Conservation (phyloP, 2,113 vertebrate species). For the Mesembrinibis cayennensis region DNA sequence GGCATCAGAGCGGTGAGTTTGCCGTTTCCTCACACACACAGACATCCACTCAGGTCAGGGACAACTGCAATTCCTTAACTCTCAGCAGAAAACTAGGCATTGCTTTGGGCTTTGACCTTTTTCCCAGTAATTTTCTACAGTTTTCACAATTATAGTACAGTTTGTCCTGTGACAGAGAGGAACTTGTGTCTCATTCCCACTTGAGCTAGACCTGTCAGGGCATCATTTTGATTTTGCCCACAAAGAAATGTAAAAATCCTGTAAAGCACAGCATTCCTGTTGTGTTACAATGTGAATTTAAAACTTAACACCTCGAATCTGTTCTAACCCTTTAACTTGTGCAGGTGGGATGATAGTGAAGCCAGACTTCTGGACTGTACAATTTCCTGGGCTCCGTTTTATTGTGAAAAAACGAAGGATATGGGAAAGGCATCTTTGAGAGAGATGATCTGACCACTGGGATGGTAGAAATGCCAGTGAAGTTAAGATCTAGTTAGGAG, state of each 20-base stretch:
- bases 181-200: neutral
- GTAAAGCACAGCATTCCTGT: neutral
- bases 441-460: neutral
- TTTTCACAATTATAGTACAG: neutral
- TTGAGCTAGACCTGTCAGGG: neutral
- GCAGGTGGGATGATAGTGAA: neutral
- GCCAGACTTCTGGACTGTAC: neutral
- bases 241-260: neutral
- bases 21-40: neutral
- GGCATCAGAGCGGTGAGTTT: neutral
- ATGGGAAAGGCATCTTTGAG: neutral
- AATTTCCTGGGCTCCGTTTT: neutral
- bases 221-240: neutral
- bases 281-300: neutral
- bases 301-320: neutral
- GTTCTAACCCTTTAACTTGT: neutral
- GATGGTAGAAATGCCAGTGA: neutral
- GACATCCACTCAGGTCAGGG: accelerated
- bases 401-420: neutral
- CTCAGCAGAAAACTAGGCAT: neutral
- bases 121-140: neutral
- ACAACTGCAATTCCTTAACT: neutral
- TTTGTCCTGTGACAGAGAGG: neutral
- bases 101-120: neutral
- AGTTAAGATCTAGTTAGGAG: neutral